A percentile compares a stretch with the other conserved stretches of the same genome.
Conservation (phyloP, 2,888 invertebrate species). For the Drosophila pseudotakahashii region DNA sequence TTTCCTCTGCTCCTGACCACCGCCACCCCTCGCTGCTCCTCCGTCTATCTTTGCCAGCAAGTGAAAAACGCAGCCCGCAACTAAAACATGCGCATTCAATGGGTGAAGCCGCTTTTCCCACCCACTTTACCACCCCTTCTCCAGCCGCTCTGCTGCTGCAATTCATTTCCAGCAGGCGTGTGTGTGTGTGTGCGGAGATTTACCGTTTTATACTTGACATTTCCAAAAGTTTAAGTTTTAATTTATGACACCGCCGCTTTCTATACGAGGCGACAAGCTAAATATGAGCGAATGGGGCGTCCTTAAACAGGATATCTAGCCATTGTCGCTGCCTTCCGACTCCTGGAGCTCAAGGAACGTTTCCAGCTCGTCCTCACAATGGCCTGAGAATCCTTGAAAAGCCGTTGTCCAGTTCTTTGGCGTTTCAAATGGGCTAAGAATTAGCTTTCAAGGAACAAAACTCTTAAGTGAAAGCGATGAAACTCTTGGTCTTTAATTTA, state of each 20-base stretch:
- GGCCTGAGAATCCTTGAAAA: constrained; percentile 3
- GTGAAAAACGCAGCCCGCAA: constrained; percentile 54
- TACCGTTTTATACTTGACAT: constrained; percentile 85
- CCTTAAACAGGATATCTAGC: constrained; percentile 76
- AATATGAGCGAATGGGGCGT: constrained; percentile 71
- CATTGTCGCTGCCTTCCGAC: constrained; percentile 62
- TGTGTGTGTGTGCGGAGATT: constrained; percentile 81
- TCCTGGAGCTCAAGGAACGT: constrained; percentile 23
- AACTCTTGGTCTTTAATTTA: neutral
- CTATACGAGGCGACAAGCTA: constrained; percentile 80
- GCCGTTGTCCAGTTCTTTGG: constrained; percentile 24
- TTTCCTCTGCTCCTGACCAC: constrained; percentile 3
- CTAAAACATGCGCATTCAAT: constrained; percentile 79
- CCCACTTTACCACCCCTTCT: neutral
- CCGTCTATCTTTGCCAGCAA: constrained; percentile 50
- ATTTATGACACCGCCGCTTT: constrained; percentile 84
- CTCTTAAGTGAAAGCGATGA: neutral
- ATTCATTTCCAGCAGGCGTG: constrained; percentile 72
- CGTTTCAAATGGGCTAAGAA: neutral
- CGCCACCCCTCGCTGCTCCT: constrained; percentile 13
- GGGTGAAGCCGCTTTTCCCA: constrained; percentile 36
- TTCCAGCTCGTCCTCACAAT: constrained; percentile 44
- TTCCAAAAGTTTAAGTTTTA: constrained; percentile 85
- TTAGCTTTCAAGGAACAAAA: neutral
- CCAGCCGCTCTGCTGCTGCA: constrained; percentile 56